Conservation (phyloP, 2,888 invertebrate genomes). For the Hipparchia semele region DNA sequence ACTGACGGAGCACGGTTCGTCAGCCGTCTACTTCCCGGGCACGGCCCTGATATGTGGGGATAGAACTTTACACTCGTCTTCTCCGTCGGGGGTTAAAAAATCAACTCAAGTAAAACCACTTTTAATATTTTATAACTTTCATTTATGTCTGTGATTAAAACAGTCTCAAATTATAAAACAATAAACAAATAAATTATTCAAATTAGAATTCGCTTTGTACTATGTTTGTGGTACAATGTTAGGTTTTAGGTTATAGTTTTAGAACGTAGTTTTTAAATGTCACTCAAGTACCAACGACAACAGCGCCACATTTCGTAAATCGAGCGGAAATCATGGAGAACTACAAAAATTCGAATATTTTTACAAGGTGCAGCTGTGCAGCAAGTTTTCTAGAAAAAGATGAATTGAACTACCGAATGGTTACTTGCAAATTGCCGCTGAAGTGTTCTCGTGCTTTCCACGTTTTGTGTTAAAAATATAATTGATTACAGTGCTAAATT, state of each 20-base stretch:
- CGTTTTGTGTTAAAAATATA: neutral
- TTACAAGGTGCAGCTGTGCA: constrained; percentile 30
- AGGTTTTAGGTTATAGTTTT: neutral
- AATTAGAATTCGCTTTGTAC: no score
- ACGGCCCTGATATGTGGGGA: no score
- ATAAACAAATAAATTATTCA: no score
- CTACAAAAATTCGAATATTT: constrained; percentile 37
- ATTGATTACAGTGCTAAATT: constrained; percentile 4
- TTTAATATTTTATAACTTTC: no score
- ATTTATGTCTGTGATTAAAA: no score
- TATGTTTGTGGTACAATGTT: no score
- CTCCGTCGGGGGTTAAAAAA: no score
- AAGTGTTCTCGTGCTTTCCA: constrained; percentile 28
- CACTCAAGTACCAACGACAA: constrained; percentile 14
- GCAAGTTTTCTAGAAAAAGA: constrained; percentile 27
- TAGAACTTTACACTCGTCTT: no score
- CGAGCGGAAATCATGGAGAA: constrained; percentile 13
- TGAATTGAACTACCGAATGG: constrained; percentile 26
- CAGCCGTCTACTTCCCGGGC: no score
- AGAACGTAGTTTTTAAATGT: constrained; percentile 34
- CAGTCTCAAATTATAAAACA: no score
- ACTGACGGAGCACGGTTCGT: no score
- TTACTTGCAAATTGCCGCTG: constrained; percentile 23
- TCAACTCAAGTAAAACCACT: no score
- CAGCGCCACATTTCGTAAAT: constrained; percentile 26